Evolutionary conservation across 2,113 vertebrate genomes (phyloP).

Genomic region (Hydrolagus affinis): DNA sequence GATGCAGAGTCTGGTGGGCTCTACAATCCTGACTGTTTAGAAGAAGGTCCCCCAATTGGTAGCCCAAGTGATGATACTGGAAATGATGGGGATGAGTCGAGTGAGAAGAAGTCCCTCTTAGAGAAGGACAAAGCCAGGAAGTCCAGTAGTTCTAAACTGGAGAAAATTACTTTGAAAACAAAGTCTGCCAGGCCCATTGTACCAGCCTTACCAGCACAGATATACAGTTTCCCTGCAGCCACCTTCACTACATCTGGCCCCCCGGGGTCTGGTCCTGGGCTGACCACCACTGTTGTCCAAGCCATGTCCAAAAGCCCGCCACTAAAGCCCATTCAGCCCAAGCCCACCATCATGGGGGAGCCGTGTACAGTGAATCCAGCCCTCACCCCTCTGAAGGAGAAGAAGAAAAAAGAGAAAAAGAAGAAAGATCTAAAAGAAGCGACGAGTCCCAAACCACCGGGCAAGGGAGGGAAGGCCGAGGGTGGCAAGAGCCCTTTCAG

Average conservation of each 20-base stretch:
- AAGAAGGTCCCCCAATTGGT: conserved; percentile 77
- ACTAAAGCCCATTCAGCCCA: conserved; percentile 87
- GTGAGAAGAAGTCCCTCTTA: conserved; percentile 68
- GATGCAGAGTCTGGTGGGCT: conserved; percentile 72
- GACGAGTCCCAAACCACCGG: conserved; percentile 76
- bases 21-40: conserved; percentile 74
- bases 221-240: conserved; percentile 74
- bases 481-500: conserved; percentile 85
- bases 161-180: conserved; percentile 83
- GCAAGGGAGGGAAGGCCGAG: conserved; percentile 75
- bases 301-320: conserved; percentile 89
- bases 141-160: conserved; percentile 61
- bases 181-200: conserved; percentile 81
- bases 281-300: conserved; percentile 76
- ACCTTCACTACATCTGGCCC: conserved; percentile 71
- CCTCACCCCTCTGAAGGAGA: conserved; percentile 83
- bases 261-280: conserved; percentile 64
- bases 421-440: conserved; percentile 80
- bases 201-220: conserved; percentile 70
- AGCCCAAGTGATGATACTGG: conserved; percentile 70
- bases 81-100: conserved; percentile 78
- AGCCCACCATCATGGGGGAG: conserved; percentile 79
- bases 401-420: conserved; percentile 98
- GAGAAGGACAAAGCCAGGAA: conserved; percentile 82
- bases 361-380: conserved; percentile 72